phyloP scores from a whole-genome alignment of 1,140 invertebrate species.

The Schlechtendalia chinensis region DNA sequence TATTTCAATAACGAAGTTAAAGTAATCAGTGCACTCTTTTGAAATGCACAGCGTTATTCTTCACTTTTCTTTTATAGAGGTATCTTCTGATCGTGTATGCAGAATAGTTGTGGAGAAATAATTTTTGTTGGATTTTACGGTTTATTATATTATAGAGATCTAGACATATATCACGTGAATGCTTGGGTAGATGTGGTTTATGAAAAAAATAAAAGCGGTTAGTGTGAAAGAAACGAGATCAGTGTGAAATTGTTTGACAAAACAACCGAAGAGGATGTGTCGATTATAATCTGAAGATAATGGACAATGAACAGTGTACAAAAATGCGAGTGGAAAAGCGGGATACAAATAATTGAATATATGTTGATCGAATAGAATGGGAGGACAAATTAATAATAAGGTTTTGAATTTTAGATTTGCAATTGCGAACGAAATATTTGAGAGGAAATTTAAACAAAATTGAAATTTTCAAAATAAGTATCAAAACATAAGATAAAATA shows the following conservation, averaged over 20 bases:
- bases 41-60: neutral
- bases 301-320: neutral
- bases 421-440: slow-evolving; percentile 2
- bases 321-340: slow-evolving; percentile 20
- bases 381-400: slow-evolving; percentile 31
- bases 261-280: slow-evolving; percentile 29
- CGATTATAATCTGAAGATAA: slow-evolving; percentile 35
- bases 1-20: neutral
- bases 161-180: slow-evolving; percentile 3
- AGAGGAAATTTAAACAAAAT: neutral
- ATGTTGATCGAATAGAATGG: slow-evolving; percentile 25
- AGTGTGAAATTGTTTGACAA: slow-evolving; percentile 38
- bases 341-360: slow-evolving; percentile 39
- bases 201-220: slow-evolving; percentile 3
- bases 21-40: neutral
- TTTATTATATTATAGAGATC: neutral
- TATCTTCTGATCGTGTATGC: neutral
- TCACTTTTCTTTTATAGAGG: neutral
- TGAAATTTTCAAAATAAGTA: too few relatives aligned
- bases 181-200: neutral
- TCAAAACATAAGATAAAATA: too few relatives aligned
- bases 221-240: neutral
- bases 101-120: neutral
- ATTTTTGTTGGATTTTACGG: neutral
- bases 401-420: slow-evolving; percentile 5